Evolutionary conservation across 1,140 invertebrate species (phyloP).

Genomic region (Physella acuta): DNA sequence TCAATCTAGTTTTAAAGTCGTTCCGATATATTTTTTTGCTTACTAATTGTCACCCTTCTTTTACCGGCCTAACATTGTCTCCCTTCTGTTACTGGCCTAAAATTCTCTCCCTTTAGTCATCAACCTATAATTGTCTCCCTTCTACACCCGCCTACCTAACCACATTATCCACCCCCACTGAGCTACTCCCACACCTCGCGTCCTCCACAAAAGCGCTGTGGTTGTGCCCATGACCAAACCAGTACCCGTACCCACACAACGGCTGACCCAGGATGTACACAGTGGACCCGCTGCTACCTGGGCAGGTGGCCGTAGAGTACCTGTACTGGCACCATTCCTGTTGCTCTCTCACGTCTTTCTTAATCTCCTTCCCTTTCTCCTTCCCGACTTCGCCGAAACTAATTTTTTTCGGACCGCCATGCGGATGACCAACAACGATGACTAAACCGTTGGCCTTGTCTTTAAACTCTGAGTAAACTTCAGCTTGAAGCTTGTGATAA

Average conservation of each 20-base stretch:
- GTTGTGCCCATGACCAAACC: slow-evolving; percentile 11
- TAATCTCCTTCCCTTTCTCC: background rate
- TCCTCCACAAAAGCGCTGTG: background rate
- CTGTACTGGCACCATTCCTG: slow-evolving; percentile 6
- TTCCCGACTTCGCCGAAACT: background rate
- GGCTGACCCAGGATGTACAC: background rate
- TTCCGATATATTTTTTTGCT: no score
- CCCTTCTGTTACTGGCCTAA: no score
- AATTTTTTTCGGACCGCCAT: slow-evolving; percentile 1
- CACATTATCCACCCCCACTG: no score
- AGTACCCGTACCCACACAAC: background rate
- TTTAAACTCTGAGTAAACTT: background rate
- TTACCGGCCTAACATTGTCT: no score
- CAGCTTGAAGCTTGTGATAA: background rate
- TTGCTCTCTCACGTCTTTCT: background rate
- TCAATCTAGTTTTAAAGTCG: no score
- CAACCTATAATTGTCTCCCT: no score
- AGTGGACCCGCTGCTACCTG: background rate
- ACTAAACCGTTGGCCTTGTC: background rate
- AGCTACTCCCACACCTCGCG: no score
- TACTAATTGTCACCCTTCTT: no score
- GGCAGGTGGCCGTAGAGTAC: background rate
- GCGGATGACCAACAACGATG: background rate
- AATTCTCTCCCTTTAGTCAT: no score
- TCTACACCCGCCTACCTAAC: no score